These are phyloP conservation scores for Melangyna quadrimaculata DNA, from an alignment of 2,888 invertebrate species.

Conservation along the genomic window DNA sequence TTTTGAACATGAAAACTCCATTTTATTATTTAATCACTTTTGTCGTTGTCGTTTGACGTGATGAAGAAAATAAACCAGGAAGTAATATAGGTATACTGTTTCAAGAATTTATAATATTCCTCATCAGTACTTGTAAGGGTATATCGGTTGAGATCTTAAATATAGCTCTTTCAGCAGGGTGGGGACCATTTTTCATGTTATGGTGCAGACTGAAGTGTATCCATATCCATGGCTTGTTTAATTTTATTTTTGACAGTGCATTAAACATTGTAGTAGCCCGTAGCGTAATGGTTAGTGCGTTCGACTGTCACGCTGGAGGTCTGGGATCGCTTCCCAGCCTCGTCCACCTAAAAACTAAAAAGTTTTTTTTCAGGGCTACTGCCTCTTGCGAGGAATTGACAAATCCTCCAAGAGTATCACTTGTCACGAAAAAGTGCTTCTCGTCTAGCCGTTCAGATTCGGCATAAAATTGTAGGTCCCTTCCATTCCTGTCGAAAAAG, in stretches of 20 bases:
- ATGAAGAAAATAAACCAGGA: neutral
- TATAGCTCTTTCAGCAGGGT: neutral
- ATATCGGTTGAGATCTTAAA: neutral
- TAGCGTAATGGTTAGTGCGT: too few relatives aligned
- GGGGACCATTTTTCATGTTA: neutral
- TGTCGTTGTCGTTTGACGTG: slow-evolving; percentile 23
- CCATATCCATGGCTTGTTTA: neutral
- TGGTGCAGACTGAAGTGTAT: neutral
- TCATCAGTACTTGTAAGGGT: neutral
- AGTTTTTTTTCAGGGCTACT: too few relatives aligned
- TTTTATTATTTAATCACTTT: slow-evolving; percentile 65
- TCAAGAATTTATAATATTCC: neutral
- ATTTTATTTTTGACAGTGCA: neutral
- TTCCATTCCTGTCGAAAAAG: too few relatives aligned
- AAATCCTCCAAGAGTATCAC: too few relatives aligned
- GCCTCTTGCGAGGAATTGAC: too few relatives aligned
- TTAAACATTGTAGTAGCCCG: too few relatives aligned
- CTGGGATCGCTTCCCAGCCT: too few relatives aligned
- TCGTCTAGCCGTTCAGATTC: too few relatives aligned
- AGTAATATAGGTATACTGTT: neutral
- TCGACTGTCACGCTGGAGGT: too few relatives aligned
- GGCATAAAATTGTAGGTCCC: too few relatives aligned
- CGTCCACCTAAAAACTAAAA: too few relatives aligned
- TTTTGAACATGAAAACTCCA: slow-evolving; percentile 46
- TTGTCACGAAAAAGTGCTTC: too few relatives aligned